phyloP scores from a whole-genome alignment of 2,888 invertebrate species.

The Caenorhabditis sp. region DNA sequence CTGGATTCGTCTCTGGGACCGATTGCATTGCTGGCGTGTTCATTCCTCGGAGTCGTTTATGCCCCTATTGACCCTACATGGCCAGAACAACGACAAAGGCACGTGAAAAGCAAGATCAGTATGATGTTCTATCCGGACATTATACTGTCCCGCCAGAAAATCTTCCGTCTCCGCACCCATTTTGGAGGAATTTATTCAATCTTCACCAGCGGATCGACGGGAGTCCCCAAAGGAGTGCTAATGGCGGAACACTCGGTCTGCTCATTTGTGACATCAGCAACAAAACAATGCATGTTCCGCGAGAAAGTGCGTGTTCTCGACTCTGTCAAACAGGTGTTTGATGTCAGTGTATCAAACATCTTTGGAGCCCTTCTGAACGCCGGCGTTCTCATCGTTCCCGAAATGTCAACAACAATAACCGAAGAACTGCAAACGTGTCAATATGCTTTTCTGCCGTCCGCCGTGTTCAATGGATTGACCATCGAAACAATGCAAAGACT shows the following conservation, averaged over 20 bases:
- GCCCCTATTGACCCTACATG: constrained; percentile 66
- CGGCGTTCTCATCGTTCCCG: constrained; percentile 52
- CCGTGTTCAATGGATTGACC: constrained; percentile 71
- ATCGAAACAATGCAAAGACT: constrained; percentile 51
- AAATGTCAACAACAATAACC: constrained; percentile 43
- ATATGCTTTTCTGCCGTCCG: constrained; percentile 70
- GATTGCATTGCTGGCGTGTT: constrained; percentile 54
- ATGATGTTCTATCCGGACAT: background rate
- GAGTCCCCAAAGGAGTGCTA: constrained; percentile 74
- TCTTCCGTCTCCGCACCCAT: too few relatives aligned
- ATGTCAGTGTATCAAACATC: constrained; percentile 74
- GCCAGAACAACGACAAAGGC: constrained; percentile 52
- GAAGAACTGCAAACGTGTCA: constrained; percentile 48
- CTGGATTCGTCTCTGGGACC: background rate
- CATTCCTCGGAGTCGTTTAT: constrained; percentile 59
- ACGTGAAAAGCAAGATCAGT: background rate
- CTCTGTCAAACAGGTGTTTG: constrained; percentile 73
- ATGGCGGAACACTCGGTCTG: constrained; percentile 64
- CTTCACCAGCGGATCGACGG: constrained; percentile 77
- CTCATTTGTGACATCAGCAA: constrained; percentile 63
- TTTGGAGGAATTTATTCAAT: constrained; percentile 66
- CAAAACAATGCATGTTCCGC: constrained; percentile 62
- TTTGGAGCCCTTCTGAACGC: constrained; percentile 66
- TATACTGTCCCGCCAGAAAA: background rate
- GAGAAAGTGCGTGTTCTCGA: constrained; percentile 58